Conservation (phyloP, 2,888 invertebrate genomes). For the Notodonta ziczac region DNA sequence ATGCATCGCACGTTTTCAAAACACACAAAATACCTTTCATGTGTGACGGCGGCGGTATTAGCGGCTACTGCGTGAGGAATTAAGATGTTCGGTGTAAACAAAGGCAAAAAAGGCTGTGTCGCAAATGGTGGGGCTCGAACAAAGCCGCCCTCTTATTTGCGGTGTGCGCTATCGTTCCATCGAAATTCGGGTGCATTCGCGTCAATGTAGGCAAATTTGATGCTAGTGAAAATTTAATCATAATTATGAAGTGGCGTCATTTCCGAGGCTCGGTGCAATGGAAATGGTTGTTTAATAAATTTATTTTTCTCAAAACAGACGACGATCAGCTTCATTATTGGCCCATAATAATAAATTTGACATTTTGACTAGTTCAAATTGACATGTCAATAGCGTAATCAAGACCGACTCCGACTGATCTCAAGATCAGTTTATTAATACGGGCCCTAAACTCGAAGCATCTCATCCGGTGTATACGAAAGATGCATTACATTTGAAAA, state of each 20-base stretch:
- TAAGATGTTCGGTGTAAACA: slow-evolving; percentile 66
- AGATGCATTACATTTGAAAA: too few relatives aligned
- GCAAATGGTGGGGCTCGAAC: slow-evolving; percentile 61
- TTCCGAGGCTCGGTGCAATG: too few relatives aligned
- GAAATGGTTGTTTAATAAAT: too few relatives aligned
- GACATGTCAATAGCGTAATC: too few relatives aligned
- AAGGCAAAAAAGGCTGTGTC: slow-evolving; percentile 63
- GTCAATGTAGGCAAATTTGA: slow-evolving; percentile 34
- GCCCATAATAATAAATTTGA: too few relatives aligned
- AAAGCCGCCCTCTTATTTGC: slow-evolving; percentile 74
- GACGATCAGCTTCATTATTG: too few relatives aligned
- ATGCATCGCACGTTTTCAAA: not conserved
- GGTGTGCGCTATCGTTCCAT: slow-evolving; percentile 71
- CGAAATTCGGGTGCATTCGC: slow-evolving; percentile 36
- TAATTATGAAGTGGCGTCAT: not conserved
- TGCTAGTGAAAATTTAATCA: slow-evolving; percentile 2
- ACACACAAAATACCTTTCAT: slow-evolving; percentile 20
- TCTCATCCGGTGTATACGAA: too few relatives aligned
- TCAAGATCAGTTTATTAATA: too few relatives aligned
- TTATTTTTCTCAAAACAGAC: too few relatives aligned
- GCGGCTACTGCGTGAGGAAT: slow-evolving; percentile 62
- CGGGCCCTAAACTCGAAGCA: too few relatives aligned
- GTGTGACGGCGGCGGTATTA: slow-evolving; percentile 49
- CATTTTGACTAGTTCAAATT: too few relatives aligned
- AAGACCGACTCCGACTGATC: too few relatives aligned